Evolutionary conservation across 1,140 invertebrate genomes (phyloP), one percentile per base, ranked within the genome.

Genomic region (Pectinophora gossypiella): DNA sequence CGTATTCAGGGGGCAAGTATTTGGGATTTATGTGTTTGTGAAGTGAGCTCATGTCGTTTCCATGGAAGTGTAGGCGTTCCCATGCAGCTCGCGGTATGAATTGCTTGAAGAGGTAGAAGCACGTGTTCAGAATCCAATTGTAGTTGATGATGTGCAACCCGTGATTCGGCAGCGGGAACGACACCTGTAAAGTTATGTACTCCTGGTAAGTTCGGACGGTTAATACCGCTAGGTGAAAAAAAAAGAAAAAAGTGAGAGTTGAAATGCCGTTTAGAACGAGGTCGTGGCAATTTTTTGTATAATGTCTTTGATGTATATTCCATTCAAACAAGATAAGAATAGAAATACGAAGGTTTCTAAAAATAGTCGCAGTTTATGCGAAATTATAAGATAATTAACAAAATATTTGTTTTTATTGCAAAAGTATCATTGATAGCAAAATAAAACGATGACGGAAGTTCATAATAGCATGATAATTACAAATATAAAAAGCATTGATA

Each of bases 121-220:
- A 91, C 1, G 92, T 91, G 59, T 94, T 92, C 59, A 95, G 93
- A 0, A 94, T 74, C 93, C 93, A 95, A 2, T 93, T 93, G 72
- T 95, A 93, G 59, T 93, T 90, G 0, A 95, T 85, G 19, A 95
- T 92, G 78, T 95, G 94, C 15, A 95, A 89, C 0, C 92, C 91
- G 53, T 93, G 85, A 5, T 92, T 92, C 21, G 91, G 91, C 58
- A 95, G 90, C 0, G 94, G 94, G 67, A 94, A 94, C 12, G 46
- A 20, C 22, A 53, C 56, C 56, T 58, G 56, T 19, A 50, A 51
- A n/a, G 19, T 58, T 46, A 58, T 49, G 51, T 32, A 27, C 1
- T 1, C 48, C 38, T 51, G 36, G 48, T 51, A 32, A 51, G 36
- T 51, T 51, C 20, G n/a, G 21, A 42, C 16, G 15, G 6, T 7